Conservation (phyloP, 1,140 invertebrate species). For the Lucilia sericata region DNA sequence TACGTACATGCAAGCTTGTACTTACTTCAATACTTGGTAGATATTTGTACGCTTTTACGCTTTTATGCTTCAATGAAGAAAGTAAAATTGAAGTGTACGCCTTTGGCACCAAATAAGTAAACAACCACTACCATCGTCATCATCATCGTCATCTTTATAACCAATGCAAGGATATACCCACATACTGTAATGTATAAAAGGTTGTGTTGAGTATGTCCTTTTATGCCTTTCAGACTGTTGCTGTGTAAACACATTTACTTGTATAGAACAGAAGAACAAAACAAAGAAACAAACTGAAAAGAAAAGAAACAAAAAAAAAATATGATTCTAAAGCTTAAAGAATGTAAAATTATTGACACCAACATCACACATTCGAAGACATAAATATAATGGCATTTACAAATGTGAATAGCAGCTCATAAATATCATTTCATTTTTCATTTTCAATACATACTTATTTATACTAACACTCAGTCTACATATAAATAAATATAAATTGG, state of each 20-base stretch:
- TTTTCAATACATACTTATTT: not conserved
- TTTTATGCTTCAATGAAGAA: conserved; percentile 37
- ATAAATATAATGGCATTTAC: conserved; percentile 7
- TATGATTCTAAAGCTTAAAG: conserved; percentile 24
- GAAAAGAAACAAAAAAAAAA: not conserved
- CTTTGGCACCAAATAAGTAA: conserved; percentile 30
- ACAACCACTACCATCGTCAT: conserved; percentile 34
- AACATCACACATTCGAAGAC: conserved; percentile 30
- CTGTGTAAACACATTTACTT: conserved; percentile 36
- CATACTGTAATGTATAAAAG: not conserved
- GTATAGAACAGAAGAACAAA: not conserved
- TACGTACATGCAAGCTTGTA: not conserved
- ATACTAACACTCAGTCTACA: not conserved
- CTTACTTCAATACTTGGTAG: not conserved
- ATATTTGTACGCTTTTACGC: conserved; percentile 8
- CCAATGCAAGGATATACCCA: not conserved
- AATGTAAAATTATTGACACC: conserved; percentile 46
- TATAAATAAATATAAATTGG: too few species aligned
- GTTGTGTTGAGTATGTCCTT: not conserved
- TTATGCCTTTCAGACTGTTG: conserved; percentile 4
- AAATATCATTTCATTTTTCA: conserved; percentile 44
- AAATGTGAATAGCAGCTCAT: conserved; percentile 46
- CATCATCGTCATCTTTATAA: conserved; percentile 16
- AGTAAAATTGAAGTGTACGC: conserved; percentile 40
- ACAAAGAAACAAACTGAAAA: not conserved